These are phyloP conservation scores for Himalopsyche kuldschensis DNA, from an alignment of 2,888 invertebrate genomes.

Conservation along the genomic window DNA sequence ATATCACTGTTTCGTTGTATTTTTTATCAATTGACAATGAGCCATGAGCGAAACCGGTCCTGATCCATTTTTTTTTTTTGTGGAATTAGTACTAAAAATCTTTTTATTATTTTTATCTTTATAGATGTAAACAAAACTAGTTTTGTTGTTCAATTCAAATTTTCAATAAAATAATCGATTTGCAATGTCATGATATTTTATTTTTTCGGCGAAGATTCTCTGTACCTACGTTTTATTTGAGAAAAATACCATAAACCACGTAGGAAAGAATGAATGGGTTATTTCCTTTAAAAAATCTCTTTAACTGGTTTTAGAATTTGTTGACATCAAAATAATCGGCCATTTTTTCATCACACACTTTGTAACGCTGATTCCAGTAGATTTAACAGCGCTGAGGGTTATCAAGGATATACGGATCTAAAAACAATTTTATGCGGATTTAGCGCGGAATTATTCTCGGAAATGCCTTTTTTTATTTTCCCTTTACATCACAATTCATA, in stretches of 20 bases:
- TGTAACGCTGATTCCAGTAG: neutral
- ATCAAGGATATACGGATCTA: neutral
- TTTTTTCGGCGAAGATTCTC: too few relatives aligned
- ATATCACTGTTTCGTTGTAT: too few relatives aligned
- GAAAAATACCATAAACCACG: neutral
- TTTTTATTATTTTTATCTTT: too few relatives aligned
- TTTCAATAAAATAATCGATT: too few relatives aligned
- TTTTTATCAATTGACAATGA: too few relatives aligned
- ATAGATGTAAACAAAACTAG: too few relatives aligned
- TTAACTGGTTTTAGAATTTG: neutral
- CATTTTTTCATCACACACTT: neutral
- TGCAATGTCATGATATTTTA: too few relatives aligned
- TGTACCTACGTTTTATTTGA: too few relatives aligned
- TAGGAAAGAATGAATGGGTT: neutral
- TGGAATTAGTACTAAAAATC: too few relatives aligned
- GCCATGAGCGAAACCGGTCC: too few relatives aligned
- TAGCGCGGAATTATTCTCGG: neutral
- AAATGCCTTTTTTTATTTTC: neutral
- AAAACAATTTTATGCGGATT: neutral
- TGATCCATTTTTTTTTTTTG: too few relatives aligned
- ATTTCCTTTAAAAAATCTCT: neutral
- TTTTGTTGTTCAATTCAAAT: too few relatives aligned
- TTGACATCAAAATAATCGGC: neutral
- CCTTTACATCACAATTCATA: neutral
- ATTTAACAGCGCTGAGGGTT: neutral